phyloP scores from a whole-genome alignment of 2,797 vertebrate species.

The Sciaenops ocellatus region DNA sequence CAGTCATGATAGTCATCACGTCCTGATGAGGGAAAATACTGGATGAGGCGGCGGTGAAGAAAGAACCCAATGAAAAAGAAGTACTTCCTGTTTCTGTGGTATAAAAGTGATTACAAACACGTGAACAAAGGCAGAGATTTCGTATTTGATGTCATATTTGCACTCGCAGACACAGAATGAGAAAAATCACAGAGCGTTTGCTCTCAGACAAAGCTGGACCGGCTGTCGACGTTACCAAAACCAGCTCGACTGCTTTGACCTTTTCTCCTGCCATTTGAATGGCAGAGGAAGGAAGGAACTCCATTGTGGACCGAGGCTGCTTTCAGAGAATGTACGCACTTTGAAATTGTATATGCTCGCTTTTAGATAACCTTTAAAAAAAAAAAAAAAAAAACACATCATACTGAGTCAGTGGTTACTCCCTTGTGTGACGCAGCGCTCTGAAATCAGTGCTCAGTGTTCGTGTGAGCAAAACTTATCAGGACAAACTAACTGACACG shows the following conservation, averaged over 20 bases:
- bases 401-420: neutral
- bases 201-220: constrained; percentile 30
- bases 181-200: constrained; percentile 13
- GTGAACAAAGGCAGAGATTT: neutral
- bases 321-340: constrained; percentile 20
- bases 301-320: constrained; percentile 37
- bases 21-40: neutral
- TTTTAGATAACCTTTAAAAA: constrained; percentile 64
- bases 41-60: neutral
- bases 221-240: constrained; percentile 28
- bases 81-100: too few relatives aligned
- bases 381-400: neutral
- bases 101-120: too few relatives aligned
- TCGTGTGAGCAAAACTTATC: neutral
- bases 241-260: constrained; percentile 55
- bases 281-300: constrained; percentile 60
- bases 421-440: neutral
- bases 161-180: neutral
- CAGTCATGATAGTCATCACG: neutral
- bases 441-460: neutral
- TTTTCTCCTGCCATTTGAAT: constrained; percentile 56
- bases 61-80: neutral
- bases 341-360: constrained; percentile 32
- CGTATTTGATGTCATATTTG: constrained; percentile 10
- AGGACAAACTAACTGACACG: neutral